Conservation (phyloP, 2,888 invertebrate genomes). For the Julus scandinavius region DNA sequence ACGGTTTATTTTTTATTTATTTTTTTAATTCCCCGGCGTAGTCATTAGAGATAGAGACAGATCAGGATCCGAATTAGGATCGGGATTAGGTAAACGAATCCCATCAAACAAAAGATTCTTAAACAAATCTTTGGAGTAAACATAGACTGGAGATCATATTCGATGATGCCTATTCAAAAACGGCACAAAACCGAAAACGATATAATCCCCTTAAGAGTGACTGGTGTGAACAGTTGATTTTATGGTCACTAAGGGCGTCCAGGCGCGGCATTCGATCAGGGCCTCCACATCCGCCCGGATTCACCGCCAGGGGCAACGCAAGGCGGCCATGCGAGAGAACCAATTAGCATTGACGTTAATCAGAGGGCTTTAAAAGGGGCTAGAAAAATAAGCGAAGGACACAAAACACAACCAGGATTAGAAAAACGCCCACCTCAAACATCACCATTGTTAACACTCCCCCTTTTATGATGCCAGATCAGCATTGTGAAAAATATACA, state of each 20-base stretch:
- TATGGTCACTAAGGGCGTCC: background rate
- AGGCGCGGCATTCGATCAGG: background rate
- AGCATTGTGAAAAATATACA: too few species aligned
- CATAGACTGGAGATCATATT: background rate
- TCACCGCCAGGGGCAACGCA: background rate
- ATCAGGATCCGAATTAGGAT: too few species aligned
- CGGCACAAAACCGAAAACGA: background rate
- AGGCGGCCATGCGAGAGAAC: too few species aligned
- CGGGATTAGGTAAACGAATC: too few species aligned
- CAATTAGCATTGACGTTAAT: too few species aligned
- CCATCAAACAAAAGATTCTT: background rate
- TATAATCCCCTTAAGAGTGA: background rate
- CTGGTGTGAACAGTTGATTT: background rate
- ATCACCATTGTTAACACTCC: too few species aligned
- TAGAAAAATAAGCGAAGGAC: too few species aligned
- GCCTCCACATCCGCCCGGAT: background rate
- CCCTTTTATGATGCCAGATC: too few species aligned
- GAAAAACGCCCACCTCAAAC: too few species aligned
- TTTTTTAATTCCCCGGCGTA: background rate
- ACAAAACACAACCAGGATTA: too few species aligned
- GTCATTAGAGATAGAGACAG: background rate
- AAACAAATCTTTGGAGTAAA: background rate
- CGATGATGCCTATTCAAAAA: too few species aligned
- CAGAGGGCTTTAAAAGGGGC: too few species aligned
- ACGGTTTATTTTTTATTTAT: background rate